Conservation (phyloP, 2,797 vertebrate species). For the Cryptoblepharus egeriae region DNA sequence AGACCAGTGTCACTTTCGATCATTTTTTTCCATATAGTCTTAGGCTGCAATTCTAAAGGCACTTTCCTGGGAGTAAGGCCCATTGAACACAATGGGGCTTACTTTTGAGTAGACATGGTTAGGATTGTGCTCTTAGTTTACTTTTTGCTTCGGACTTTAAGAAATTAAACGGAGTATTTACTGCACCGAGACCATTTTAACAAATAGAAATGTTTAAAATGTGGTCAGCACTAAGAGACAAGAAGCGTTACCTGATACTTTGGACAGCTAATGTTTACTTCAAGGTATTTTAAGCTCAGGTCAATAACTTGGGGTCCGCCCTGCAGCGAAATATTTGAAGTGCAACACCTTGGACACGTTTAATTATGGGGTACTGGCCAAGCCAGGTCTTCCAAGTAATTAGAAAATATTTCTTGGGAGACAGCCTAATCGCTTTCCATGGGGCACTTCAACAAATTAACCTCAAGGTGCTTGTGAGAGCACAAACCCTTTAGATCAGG, state of each 20-base stretch:
- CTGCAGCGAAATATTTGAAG: constrained; percentile 65
- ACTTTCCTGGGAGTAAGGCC: no score
- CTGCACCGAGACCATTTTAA: constrained; percentile 25
- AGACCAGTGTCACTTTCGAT: no score
- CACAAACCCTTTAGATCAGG: constrained; percentile 39
- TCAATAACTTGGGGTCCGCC: constrained; percentile 36
- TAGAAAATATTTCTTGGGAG: constrained; percentile 72
- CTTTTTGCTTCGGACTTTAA: constrained; percentile 41
- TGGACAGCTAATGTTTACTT: constrained; percentile 38
- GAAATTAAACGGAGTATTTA: background rate
- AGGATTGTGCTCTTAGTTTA: constrained; percentile 55
- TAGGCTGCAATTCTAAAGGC: no score
- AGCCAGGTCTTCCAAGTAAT: constrained; percentile 65
- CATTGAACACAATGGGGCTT: no score
- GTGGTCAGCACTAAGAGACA: background rate
- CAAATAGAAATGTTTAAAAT: constrained; percentile 32
- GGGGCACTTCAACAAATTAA: constrained; percentile 62
- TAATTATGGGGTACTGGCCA: constrained; percentile 64
- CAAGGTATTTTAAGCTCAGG: constrained; percentile 29
- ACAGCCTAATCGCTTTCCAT: constrained; percentile 67
- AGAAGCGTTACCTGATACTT: background rate
- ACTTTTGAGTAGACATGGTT: no score
- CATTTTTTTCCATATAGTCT: no score
- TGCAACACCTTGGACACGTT: constrained; percentile 60
- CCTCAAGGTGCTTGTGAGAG: constrained; percentile 54